Base-by-base conservation (phyloP, 2,888 invertebrate species). In the Pheosia gnoma region DNA sequence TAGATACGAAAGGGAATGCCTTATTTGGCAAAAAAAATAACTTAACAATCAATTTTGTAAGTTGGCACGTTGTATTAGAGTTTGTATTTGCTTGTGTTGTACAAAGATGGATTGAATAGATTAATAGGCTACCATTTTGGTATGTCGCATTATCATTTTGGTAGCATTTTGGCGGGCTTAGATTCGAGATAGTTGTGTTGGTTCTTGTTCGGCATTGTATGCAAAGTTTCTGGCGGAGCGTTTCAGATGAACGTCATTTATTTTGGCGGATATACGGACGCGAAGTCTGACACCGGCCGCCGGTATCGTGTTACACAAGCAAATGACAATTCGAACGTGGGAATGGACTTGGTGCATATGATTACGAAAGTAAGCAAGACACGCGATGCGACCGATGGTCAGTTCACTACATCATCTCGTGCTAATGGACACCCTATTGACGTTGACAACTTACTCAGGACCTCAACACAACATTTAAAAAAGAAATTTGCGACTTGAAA, bases 191-290 rank as follows among this genome's bases (percentile, higher is more conserved):
- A 76, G 67, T 53, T 36, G 56, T 64, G 57, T 59, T 60, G 41
- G 57, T 66, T 76, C 72, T 69, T 59, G 65, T 62, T 65, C 53
- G 45, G 66, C 61, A 77, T 79, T 79, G 79, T 77, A 75, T 80
- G 78, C 72, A 69, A 79, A 78, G 53, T 38, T 43, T 59, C 10
- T 59, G 10, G 43, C 43, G 59, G 43, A 57, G 25, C 57, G 59
- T 25, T 38, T 56, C 49, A 52, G 56, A 57, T n/a, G 57, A 59
- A 25, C 25, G 53, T 53, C 53, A 36, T 37, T 53, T 53, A 37
- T 53, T 38, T 53, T 53, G 37, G 53, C 37, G 53, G 53, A 36
- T 37, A 37, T 53, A 11, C 53, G 37, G 37, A 53, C 37, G 11
- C 36, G 5, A 37, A 53, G 37, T 37, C 36, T 37, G 37, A 53